Evolutionary conservation across 2,888 invertebrate genomes (phyloP).

Genomic region (Campaea margaritaria): DNA sequence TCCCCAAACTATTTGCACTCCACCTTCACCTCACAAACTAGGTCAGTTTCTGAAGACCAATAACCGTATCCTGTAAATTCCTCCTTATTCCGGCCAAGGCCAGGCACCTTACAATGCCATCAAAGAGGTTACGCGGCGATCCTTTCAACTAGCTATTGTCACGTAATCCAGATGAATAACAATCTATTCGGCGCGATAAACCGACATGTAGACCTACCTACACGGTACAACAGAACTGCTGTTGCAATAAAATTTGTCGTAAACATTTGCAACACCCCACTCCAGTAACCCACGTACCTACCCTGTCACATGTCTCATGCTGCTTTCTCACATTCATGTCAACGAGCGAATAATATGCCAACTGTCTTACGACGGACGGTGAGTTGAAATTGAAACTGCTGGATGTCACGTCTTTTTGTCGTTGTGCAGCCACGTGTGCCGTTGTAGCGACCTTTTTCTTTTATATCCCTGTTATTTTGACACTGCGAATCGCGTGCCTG

Average conservation of each 20-base stretch:
- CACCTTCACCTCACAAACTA: conserved; percentile 1
- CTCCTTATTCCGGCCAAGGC: conserved; percentile 33
- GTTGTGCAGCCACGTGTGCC: not conserved
- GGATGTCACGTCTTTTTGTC: conserved; percentile 8
- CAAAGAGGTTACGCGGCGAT: conserved; percentile 27
- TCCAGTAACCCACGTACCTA: conserved; percentile 3
- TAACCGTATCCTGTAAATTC: conserved; percentile 20
- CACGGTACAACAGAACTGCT: conserved; percentile 1
- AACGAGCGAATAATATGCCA: conserved; percentile 1
- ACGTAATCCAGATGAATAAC: conserved; percentile 31
- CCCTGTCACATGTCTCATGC: not conserved
- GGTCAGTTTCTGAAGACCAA: conserved; percentile 16
- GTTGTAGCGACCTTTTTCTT: too few relatives aligned
- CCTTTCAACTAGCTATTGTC: conserved; percentile 34
- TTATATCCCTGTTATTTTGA: too few relatives aligned
- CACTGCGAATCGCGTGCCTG: too few relatives aligned
- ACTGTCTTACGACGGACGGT: not conserved
- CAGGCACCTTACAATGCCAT: conserved; percentile 21
- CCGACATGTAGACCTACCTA: conserved; percentile 7
- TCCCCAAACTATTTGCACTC: too few relatives aligned
- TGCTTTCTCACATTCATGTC: too few relatives aligned
- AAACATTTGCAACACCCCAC: conserved; percentile 15
- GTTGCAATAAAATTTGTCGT: conserved; percentile 22
- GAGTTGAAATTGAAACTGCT: conserved; percentile 6
- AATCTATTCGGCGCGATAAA: conserved; percentile 13